Percentiles rank a stretch among this genome's conserved stretches.
Evolutionary conservation across 2,113 vertebrate species (phyloP).

Genomic region (Chlorodrepanis virens): DNA sequence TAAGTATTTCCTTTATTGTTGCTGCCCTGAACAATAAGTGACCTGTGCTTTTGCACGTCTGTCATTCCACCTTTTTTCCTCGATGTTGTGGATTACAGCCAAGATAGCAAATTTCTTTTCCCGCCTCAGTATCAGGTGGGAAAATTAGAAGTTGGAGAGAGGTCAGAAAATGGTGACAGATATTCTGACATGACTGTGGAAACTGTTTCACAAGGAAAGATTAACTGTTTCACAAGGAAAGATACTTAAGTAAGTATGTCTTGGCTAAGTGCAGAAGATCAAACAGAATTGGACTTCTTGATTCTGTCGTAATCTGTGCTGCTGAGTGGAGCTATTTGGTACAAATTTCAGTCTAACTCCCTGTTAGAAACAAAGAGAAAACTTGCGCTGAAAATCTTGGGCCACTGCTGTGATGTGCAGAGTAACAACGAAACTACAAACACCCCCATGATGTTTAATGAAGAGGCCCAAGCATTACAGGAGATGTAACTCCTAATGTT

Average conservation of each 20-base stretch:
- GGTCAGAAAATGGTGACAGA: not conserved
- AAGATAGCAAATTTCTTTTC: not conserved
- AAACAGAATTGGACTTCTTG: not conserved
- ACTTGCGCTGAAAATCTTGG: not conserved
- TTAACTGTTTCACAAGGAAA: not conserved
- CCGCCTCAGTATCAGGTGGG: not conserved
- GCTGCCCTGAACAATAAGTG: not conserved
- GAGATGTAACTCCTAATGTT: not conserved
- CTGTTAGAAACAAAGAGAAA: not conserved
- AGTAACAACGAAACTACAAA: not conserved
- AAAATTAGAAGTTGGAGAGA: not conserved
- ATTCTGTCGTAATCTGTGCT: not conserved
- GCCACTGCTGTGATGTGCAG: not conserved
- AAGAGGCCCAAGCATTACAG: not conserved
- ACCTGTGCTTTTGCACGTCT: not conserved
- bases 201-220: not conserved
- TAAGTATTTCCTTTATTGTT: not conserved
- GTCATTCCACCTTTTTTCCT: not conserved
- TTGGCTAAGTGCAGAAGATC: not conserved
- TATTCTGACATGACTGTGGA: not conserved
- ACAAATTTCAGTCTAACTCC: not conserved
- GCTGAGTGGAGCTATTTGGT: not conserved
- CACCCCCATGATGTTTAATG: not conserved
- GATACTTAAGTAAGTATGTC: not conserved
- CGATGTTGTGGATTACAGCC: not conserved